Base-by-base conservation (phyloP, 1,140 invertebrate genomes). In the Bombus turneri region DNA sequence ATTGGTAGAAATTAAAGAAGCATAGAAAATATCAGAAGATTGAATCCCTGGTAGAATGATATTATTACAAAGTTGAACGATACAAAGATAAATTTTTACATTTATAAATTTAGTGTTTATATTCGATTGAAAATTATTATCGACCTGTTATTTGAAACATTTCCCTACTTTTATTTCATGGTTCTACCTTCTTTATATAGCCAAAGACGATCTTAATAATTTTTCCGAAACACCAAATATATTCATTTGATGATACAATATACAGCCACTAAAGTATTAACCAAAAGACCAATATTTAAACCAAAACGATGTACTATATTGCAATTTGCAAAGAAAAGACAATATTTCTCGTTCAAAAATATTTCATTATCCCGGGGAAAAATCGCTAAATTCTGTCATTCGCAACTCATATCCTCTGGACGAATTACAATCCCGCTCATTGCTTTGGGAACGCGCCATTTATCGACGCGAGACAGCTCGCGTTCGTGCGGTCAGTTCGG, bases 401-500 rank as follows among this genome's bases (percentile, higher is more conserved):
- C 71, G 41, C 39, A 73, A 73, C 15, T 43, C 62, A 8, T 72
- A 47, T 9, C n/a, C 34, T 22, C 8, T 39, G 18, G 68, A 57
- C 53, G 69, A 53, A 53, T 62, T 37, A 64, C 66, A 66, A 74
- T 34, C 41, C n/a, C 37, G 9, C 12, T n/a, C 57, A 75, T 34
- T 34, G 41, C n/a, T 9, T 3, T 28, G 12, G 43, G 9, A 31
- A 62, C 53, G 39, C 31, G 80, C 75, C 39, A 79, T 79, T 79
- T 59, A 43, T 74, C 47, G 81, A 18, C 78, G 47, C 31, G 76
- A 39, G 41, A 81, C 57, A 80, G 37, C 37, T 39, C 43, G 41
- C 22, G 37, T 2, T 74, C 47, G 81, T 72, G 77, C 66, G 81
- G 81, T 79, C 43, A 69, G 57, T 15, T 78, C 53, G 64, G 62